A percentile compares a stretch with the other conserved stretches of the same genome.
These are phyloP conservation scores for Amazona vittata DNA, from an alignment of 2,113 vertebrate species.

Conservation along the genomic window DNA sequence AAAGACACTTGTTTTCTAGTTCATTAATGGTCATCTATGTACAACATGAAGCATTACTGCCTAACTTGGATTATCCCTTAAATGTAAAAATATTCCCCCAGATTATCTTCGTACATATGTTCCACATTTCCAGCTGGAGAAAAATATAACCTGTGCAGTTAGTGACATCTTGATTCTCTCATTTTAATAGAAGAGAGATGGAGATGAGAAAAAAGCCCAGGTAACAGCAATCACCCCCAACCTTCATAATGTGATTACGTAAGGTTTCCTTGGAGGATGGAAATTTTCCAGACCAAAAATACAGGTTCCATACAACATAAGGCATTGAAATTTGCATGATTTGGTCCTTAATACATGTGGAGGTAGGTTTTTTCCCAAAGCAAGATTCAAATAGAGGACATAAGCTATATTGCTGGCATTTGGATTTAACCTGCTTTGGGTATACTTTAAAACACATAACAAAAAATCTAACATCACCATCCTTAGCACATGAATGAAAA, in stretches of 20 bases:
- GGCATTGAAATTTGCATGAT: neutral
- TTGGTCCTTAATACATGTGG: neutral
- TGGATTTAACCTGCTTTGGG: neutral
- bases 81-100: neutral
- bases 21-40: neutral
- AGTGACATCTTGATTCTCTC: neutral
- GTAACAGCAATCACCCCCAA: neutral
- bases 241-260: neutral
- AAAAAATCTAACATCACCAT: neutral
- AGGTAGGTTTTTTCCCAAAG: rapidly evolving
- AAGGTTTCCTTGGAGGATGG: neutral
- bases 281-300: neutral
- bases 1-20: neutral
- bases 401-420: neutral
- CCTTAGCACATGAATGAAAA: constrained; percentile 10
- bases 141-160: neutral
- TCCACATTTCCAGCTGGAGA: neutral
- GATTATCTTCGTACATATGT: neutral
- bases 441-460: neutral
- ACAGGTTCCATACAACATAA: neutral
- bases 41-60: neutral
- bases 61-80: neutral
- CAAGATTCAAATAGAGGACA: neutral
- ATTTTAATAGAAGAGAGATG: neutral
- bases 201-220: neutral